Evolutionary conservation across 2,113 vertebrate species (phyloP), one percentile per base, ranked within the genome.

Genomic region (Globicephala melas): DNA sequence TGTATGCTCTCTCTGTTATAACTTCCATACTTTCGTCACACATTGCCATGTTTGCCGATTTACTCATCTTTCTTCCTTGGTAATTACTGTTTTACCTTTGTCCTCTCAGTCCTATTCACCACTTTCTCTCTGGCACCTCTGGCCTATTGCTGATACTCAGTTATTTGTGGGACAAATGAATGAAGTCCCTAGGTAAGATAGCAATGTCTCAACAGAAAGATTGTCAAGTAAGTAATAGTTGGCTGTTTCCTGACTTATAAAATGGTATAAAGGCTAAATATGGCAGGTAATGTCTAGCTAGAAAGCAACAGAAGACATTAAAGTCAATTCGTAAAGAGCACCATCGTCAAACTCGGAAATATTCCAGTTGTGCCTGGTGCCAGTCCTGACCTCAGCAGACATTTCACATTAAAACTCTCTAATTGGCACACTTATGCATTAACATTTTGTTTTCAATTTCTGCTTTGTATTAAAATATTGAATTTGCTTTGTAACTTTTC

Each of bases 401-500:
- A 28, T 28, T 55, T 76, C 50, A 94, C 15, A 38, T 50, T 74
- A 79, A 91, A 79, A 82, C 26, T 38, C 15, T 67, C 9, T 92
- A 63, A 85, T 96, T 87, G 70, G 3, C n/a, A 83, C 17, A 79
- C 2, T 15, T 70, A 20, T 6, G 6, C 11, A 93, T 89, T 80
- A 76, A 91, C 74, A 53, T 50, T 5, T 25, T 82, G 10, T 36
- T 82, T 96, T 63, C 58, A 33, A 53, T 70, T 92, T 70, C 4
- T 38, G 3, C 65, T 82, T 79, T 31, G 20, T 55, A 9, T 82
- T 74, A 68, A 90, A 55, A 65, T 82, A 70, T 26, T 70, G 17
- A 83, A 83, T 82, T 84, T 91, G 6, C 20, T 82, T 82, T 62
- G 10, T 74, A 83, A 76, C 10, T 94, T 87, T 91, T 28, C 12